These are phyloP conservation scores for Epinotia nisella DNA, from an alignment of 2,888 invertebrate genomes.

Conservation along the genomic window DNA sequence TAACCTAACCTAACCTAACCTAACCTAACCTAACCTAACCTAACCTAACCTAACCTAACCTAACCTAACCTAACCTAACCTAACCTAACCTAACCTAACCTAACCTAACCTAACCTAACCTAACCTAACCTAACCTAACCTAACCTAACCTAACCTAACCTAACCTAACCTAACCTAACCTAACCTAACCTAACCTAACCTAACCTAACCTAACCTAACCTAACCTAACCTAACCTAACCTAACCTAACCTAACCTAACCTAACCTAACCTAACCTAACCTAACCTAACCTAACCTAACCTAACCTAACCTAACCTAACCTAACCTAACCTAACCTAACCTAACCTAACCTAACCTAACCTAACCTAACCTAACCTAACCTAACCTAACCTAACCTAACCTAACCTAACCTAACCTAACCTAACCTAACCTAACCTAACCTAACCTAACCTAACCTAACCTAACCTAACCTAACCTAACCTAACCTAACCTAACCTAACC, in stretches of 20 bases:
- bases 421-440: conserved; percentile 34
- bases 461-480: conserved; percentile 37
- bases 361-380: conserved; percentile 16
- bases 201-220: conserved; percentile 40
- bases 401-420: conserved; percentile 21
- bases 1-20: conserved; percentile 12
- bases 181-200: conserved; percentile 38
- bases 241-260: conserved; percentile 35
- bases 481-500: conserved; percentile 32
- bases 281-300: conserved; percentile 32
- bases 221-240: conserved; percentile 35
- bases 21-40: conserved; percentile 33
- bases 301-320: conserved; percentile 31
- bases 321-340: conserved; percentile 37
- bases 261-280: conserved; percentile 34
- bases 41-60: conserved; percentile 19
- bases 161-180: conserved; percentile 42
- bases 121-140: conserved; percentile 39
- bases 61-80: conserved; percentile 22
- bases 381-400: conserved; percentile 26
- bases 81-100: conserved; percentile 35
- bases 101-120: conserved; percentile 41
- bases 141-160: conserved; percentile 42
- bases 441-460: conserved; percentile 35
- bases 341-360: conserved; percentile 21